These are phyloP conservation scores for Nothocercus julius DNA, from an alignment of 2,113 vertebrate species.

Conservation along the genomic window DNA sequence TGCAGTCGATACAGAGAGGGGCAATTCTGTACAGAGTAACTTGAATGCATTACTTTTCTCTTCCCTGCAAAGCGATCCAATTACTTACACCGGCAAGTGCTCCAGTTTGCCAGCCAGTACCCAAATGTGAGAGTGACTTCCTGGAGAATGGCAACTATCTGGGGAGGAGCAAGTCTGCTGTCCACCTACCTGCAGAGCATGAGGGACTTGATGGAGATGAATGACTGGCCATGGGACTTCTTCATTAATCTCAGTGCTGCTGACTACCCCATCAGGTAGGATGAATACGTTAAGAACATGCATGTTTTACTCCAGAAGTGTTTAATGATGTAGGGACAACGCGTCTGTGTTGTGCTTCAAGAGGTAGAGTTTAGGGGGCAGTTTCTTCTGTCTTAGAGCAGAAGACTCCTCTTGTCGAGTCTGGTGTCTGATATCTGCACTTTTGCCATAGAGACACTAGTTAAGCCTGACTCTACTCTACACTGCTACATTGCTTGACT, in stretches of 20 bases:
- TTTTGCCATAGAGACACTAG: background rate
- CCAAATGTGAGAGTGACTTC: conserved; percentile 91
- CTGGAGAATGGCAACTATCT: conserved; percentile 98
- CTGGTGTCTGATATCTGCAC: background rate
- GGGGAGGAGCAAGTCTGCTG: conserved; percentile 96
- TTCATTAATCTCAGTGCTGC: conserved; percentile 99
- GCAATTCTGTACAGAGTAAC: background rate
- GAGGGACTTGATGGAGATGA: conserved; percentile 94
- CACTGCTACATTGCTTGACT: background rate
- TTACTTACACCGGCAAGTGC: conserved; percentile 92
- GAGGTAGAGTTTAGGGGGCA: background rate
- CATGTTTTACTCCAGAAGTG: background rate
- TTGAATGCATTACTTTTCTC: conserved; percentile 46
- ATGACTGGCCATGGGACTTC: conserved; percentile 98
- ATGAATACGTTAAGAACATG: background rate
- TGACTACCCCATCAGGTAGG: conserved; percentile 96
- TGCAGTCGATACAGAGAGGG: background rate
- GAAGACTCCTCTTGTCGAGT: background rate
- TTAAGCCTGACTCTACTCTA: background rate
- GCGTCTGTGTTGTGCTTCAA: background rate
- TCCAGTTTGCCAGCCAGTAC: conserved; percentile 85
- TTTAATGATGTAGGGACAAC: background rate
- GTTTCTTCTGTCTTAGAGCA: background rate
- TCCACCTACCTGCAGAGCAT: conserved; percentile 95
- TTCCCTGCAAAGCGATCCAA: conserved; percentile 86